phyloP scores from a whole-genome alignment of 2,797 vertebrate genomes.

The Gallirallus australis region DNA sequence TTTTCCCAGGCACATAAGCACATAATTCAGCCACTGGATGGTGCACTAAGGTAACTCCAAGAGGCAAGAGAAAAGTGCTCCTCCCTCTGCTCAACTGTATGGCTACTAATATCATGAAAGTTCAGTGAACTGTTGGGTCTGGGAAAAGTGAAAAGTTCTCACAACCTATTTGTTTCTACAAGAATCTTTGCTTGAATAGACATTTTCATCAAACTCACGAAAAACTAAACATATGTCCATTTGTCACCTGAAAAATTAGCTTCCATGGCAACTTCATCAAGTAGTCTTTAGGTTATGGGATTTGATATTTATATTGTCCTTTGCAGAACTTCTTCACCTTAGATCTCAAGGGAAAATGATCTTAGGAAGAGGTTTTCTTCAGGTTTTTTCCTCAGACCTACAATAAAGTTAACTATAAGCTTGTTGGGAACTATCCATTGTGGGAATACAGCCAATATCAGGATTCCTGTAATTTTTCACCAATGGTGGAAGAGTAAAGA shows the following conservation, averaged over 20 bases:
- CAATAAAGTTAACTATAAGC: neutral
- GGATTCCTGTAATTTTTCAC: neutral
- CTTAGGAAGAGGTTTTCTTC: neutral
- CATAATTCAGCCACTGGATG: neutral
- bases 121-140: neutral
- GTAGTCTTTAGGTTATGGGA: neutral
- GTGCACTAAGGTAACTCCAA: constrained; percentile 1
- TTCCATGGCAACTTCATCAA: neutral
- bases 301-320: neutral
- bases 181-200: neutral
- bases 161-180: neutral
- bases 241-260: neutral
- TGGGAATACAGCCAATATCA: neutral
- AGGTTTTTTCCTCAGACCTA: neutral
- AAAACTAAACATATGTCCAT: neutral
- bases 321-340: neutral
- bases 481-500: neutral
- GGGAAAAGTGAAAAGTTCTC: neutral
- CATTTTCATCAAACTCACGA: neutral
- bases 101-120: neutral
- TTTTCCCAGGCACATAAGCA: neutral
- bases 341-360: neutral
- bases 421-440: neutral
- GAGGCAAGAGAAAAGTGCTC: neutral
- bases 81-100: neutral